These are phyloP conservation scores for Pristionchus exspectatus DNA, from an alignment of 2,888 invertebrate genomes.

Conservation along the genomic window DNA sequence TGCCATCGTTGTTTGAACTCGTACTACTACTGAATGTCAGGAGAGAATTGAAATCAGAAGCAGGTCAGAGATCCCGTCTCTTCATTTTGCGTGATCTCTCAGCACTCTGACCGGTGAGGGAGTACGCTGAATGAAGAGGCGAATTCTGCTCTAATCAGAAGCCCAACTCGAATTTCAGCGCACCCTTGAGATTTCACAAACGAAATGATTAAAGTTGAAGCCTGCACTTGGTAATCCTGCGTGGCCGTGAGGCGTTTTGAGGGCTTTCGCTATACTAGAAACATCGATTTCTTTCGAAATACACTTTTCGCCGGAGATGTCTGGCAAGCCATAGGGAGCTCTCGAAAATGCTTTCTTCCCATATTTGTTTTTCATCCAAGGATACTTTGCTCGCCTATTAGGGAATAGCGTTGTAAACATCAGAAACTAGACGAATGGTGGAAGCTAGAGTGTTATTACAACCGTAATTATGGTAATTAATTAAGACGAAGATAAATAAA, in stretches of 20 bases:
- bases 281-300: background rate
- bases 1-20: background rate
- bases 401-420: background rate
- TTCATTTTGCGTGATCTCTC: too few relatives aligned
- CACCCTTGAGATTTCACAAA: background rate
- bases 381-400: background rate
- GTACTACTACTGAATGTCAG: background rate
- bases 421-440: background rate
- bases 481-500: background rate
- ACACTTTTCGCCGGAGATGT: background rate
- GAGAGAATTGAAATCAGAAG: conserved; percentile 12
- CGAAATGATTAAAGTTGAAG: conserved; percentile 37
- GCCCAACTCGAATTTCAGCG: background rate
- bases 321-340: background rate
- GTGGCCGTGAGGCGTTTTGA: background rate
- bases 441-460: background rate
- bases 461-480: background rate
- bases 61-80: background rate
- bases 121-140: too few relatives aligned
- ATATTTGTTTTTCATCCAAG: background rate
- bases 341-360: background rate
- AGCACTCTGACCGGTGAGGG: too few relatives aligned
- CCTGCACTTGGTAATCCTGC: background rate
- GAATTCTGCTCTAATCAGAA: background rate
- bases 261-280: conserved; percentile 12